Evolutionary conservation across 2,888 invertebrate genomes (phyloP).

Genomic region (Formica aserva): DNA sequence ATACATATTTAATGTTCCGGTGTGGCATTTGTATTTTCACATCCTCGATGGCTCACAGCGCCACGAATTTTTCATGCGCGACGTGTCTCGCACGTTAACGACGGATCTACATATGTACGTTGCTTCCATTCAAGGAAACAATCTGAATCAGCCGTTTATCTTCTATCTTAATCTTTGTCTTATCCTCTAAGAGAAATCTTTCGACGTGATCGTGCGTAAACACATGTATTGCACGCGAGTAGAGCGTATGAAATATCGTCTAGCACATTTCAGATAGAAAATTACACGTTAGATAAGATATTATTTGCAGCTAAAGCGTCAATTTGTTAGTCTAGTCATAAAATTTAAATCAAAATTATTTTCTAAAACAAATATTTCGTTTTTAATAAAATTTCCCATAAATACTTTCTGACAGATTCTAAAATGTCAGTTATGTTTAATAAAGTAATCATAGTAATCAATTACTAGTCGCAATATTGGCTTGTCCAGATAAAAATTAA

Average conservation of each 20-base stretch:
- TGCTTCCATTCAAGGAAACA: conserved; percentile 64
- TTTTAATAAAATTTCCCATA: neutral
- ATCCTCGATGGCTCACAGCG: conserved; percentile 53
- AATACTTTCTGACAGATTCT: neutral
- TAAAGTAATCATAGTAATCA: neutral
- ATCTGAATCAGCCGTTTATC: conserved; percentile 61
- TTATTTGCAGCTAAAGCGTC: neutral
- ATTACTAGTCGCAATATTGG: neutral
- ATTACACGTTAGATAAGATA: conserved; percentile 34
- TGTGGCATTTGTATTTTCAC: conserved; percentile 66
- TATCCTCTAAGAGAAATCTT: conserved; percentile 58
- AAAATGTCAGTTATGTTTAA: neutral
- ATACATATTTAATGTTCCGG: conserved; percentile 26
- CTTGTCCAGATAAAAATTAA: conserved; percentile 17
- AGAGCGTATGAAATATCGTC: conserved; percentile 22
- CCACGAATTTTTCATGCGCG: conserved; percentile 70
- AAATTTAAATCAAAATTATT: neutral
- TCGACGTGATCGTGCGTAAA: conserved; percentile 18
- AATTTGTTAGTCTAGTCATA: neutral
- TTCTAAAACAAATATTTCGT: neutral
- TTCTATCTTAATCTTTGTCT: conserved; percentile 34
- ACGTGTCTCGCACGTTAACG: conserved; percentile 63
- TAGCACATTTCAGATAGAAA: conserved; percentile 18
- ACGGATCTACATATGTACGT: conserved; percentile 59
- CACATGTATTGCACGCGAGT: conserved; percentile 9